Percentiles rank a stretch among this genome's conserved stretches.
Evolutionary conservation across 1,140 invertebrate species (phyloP).

Genomic region (Zophobas atratus): DNA sequence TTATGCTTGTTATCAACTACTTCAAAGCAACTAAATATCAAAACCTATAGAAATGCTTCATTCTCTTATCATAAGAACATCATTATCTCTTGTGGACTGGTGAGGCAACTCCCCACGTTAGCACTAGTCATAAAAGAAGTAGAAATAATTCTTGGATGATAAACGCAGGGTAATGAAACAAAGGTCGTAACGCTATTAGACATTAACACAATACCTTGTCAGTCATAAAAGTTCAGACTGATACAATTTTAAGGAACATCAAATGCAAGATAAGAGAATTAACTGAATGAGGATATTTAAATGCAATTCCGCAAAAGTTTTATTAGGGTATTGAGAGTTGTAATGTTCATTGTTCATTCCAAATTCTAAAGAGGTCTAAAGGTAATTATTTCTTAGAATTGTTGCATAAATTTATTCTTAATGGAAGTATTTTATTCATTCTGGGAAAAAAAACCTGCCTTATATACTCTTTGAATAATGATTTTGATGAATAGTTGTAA

Average conservation of each 20-base stretch:
- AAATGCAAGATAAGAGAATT: slow-evolving; percentile 35
- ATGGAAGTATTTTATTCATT: not conserved
- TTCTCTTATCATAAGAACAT: no score
- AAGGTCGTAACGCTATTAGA: not conserved
- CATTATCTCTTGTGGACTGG: no score
- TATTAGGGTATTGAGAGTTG: slow-evolving; percentile 27
- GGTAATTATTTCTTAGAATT: slow-evolving; percentile 17
- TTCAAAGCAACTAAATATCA: no score
- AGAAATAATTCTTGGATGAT: not conserved
- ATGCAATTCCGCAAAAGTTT: slow-evolving; percentile 38
- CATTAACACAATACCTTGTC: not conserved
- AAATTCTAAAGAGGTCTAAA: slow-evolving; percentile 27
- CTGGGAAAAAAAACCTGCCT: no score
- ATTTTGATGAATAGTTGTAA: no score
- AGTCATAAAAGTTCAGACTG: not conserved
- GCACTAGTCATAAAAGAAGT: not conserved
- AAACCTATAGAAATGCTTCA: no score
- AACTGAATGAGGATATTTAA: slow-evolving; percentile 31
- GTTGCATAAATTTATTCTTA: not conserved
- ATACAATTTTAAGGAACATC: slow-evolving; percentile 25
- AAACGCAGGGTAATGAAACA: not conserved
- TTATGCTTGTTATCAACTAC: no score
- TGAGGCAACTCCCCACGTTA: no score
- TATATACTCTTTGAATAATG: no score
- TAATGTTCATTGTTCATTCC: slow-evolving; percentile 26